These are phyloP conservation scores for Syngnathus acus DNA, from an alignment of 2,797 vertebrate genomes.

Conservation along the genomic window DNA sequence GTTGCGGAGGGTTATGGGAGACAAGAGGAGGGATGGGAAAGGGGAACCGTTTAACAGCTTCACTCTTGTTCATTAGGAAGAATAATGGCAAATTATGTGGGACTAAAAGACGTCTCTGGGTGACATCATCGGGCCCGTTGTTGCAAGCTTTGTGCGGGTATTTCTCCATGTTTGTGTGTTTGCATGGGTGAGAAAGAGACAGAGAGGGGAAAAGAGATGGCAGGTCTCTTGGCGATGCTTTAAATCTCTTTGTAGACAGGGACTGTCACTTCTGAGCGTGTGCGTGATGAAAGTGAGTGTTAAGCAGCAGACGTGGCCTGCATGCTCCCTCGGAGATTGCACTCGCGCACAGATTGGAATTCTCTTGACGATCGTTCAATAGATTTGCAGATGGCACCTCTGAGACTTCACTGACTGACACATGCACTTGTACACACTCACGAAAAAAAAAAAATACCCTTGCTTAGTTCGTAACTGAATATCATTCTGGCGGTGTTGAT, in stretches of 20 bases:
- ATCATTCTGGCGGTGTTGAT: conserved; percentile 1
- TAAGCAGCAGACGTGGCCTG: conserved; percentile 66
- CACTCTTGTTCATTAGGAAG: conserved; percentile 74
- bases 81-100: conserved; percentile 74
- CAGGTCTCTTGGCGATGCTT: conserved; percentile 73
- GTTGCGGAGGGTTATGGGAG: conserved; percentile 31
- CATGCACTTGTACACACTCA: conserved; percentile 15
- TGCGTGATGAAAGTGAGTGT: conserved; percentile 73
- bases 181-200: conserved; percentile 17
- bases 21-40: conserved; percentile 29
- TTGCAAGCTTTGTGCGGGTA: conserved; percentile 45
- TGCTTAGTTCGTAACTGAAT: conserved; percentile 10
- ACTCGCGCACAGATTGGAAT: conserved; percentile 24
- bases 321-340: conserved; percentile 55
- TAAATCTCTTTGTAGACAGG: conserved; percentile 74
- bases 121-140: conserved; percentile 68
- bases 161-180: conserved; percentile 37
- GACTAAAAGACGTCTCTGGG: conserved; percentile 68
- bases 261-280: conserved; percentile 77
- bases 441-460: conserved; percentile 9
- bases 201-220: conserved; percentile 48
- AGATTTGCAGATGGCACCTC: conserved; percentile 58
- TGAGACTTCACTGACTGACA: conserved; percentile 42
- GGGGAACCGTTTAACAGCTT: conserved; percentile 44
- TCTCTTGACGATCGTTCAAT: conserved; percentile 65